Evolutionary conservation across 2,888 invertebrate genomes (phyloP).

Genomic region (Agelastica alni): DNA sequence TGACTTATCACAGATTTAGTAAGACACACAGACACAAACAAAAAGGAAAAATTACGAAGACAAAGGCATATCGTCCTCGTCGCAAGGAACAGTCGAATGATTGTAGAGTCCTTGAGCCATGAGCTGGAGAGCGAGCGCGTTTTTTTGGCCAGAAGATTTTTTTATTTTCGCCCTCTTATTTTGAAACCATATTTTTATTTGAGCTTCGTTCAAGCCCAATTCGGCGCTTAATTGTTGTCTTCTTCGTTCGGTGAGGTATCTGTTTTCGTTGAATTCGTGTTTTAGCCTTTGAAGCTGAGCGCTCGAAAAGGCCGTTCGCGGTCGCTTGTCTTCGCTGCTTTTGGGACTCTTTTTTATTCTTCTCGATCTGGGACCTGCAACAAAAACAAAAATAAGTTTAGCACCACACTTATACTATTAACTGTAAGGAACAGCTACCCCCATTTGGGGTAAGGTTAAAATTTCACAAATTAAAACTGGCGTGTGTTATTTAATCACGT

Average conservation of each 20-base stretch:
- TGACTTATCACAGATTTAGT: background rate
- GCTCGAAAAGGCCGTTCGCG: conserved; percentile 93
- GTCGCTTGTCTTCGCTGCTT: conserved; percentile 81
- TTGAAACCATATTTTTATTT: conserved; percentile 98
- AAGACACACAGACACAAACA: background rate
- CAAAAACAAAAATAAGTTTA: conserved; percentile 18
- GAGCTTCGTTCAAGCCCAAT: conserved; percentile 91
- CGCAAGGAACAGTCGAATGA: conserved; percentile 69
- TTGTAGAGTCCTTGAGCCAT: conserved; percentile 96
- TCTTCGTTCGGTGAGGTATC: conserved; percentile 89
- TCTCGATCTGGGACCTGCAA: conserved; percentile 65
- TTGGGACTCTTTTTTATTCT: conserved; percentile 58
- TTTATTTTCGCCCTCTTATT: conserved; percentile 97
- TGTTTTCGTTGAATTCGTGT: conserved; percentile 91
- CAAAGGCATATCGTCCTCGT: conserved; percentile 61
- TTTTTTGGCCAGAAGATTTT: conserved; percentile 83
- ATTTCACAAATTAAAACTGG: too few species aligned
- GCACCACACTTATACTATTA: too few species aligned
- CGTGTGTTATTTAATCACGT: too few species aligned
- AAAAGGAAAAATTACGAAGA: conserved; percentile 30
- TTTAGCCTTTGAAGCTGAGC: conserved; percentile 90
- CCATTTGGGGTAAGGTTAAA: too few species aligned
- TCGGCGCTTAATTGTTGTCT: conserved; percentile 90
- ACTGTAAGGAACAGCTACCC: too few species aligned
- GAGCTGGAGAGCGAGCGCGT: conserved; percentile 84